A percentile compares a stretch with the other conserved stretches of the same genome.
These are phyloP conservation scores for Cyanistes caeruleus DNA, from an alignment of 2,113 vertebrate genomes.

Conservation along the genomic window DNA sequence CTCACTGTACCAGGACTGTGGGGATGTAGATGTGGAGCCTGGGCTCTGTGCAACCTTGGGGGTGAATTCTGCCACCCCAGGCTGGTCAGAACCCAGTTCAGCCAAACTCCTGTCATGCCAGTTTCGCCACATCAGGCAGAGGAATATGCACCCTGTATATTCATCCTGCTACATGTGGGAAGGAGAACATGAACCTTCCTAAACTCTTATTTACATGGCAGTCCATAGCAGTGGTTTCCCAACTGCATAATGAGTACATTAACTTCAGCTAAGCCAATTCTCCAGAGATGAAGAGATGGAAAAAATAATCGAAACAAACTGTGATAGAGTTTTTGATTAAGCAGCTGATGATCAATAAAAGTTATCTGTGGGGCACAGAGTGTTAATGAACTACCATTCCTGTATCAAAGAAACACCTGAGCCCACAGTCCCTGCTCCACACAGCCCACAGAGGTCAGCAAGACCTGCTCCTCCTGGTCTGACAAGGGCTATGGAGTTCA, in stretches of 20 bases:
- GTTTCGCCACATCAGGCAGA: neutral
- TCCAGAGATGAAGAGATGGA: constrained; percentile 8
- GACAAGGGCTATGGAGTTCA: neutral
- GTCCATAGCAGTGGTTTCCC: neutral
- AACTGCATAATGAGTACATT: constrained; percentile 25
- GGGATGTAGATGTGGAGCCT: neutral
- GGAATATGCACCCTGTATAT: neutral
- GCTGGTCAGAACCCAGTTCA: neutral
- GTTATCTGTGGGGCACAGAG: constrained; percentile 25
- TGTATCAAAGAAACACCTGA: constrained; percentile 13
- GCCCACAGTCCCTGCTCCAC: accelerated
- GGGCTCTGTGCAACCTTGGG: neutral
- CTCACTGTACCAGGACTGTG: neutral
- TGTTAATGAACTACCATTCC: constrained; percentile 47
- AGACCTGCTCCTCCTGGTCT: neutral
- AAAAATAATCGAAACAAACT: constrained; percentile 43
- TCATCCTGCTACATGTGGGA: neutral
- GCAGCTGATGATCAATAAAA: constrained; percentile 65
- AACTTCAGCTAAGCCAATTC: constrained; percentile 27
- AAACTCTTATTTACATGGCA: neutral
- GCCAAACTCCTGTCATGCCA: neutral
- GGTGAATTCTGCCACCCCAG: neutral
- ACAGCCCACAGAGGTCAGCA: neutral
- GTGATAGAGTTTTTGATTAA: constrained; percentile 61
- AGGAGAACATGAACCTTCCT: neutral